Conservation (phyloP, 1,140 invertebrate species). For the Triops cancriformis region DNA sequence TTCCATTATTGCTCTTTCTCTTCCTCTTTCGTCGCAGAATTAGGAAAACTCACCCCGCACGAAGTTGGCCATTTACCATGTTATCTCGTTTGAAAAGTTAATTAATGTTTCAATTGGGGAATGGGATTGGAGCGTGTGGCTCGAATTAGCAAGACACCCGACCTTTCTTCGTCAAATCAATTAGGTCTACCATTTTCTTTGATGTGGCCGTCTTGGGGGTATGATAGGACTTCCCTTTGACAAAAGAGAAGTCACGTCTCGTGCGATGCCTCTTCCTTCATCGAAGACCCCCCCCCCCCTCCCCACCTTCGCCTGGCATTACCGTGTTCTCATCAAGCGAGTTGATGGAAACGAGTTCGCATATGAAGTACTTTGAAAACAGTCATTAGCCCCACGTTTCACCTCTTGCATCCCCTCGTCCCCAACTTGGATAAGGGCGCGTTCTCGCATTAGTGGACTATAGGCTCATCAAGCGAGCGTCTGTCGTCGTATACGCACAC, state of each 20-base stretch:
- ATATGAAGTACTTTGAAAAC: background rate
- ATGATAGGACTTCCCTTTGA: background rate
- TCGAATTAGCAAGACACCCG: background rate
- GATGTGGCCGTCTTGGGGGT: background rate
- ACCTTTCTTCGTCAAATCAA: background rate
- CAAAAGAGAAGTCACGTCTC: background rate
- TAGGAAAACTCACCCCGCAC: background rate
- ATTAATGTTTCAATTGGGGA: background rate
- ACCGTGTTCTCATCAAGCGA: background rate
- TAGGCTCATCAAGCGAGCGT: background rate
- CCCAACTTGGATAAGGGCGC: background rate
- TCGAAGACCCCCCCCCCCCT: background rate
- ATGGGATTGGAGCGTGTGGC: background rate
- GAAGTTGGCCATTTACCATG: background rate
- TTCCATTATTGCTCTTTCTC: background rate
- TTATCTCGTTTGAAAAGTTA: constrained; percentile 7
- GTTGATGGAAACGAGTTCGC: background rate
- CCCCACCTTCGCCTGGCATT: background rate
- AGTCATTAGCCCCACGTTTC: background rate
- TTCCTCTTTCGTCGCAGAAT: background rate
- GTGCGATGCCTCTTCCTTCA: background rate
- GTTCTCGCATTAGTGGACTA: background rate
- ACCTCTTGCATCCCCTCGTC: background rate
- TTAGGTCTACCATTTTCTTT: background rate
- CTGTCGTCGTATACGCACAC: background rate